Conservation (phyloP, 2,797 vertebrate species). For the Sparidentex hasta region DNA sequence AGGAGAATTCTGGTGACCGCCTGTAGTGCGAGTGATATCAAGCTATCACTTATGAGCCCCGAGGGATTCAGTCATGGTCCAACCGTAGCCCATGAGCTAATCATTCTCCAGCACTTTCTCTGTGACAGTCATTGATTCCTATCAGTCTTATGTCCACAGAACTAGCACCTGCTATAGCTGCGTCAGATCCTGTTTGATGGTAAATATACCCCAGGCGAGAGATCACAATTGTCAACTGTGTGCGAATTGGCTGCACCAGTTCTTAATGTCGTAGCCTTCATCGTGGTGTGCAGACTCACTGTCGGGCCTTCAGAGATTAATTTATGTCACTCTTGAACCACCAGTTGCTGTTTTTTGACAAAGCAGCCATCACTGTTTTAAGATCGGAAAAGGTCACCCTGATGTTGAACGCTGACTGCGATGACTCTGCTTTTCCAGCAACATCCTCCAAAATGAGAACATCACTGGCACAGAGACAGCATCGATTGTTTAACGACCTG, state of each 20-base stretch:
- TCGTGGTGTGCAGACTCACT: background rate
- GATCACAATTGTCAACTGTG: background rate
- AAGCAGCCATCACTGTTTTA: background rate
- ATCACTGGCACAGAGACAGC: background rate
- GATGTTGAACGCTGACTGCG: background rate
- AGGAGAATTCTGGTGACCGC: too few relatives aligned
- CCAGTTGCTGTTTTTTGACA: too few relatives aligned
- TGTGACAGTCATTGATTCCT: background rate
- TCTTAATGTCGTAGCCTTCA: background rate
- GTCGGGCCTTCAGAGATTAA: background rate
- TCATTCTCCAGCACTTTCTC: background rate
- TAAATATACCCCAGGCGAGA: background rate
- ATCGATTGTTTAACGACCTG: slow-evolving; percentile 1
- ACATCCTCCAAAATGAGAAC: background rate
- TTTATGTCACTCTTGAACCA: background rate
- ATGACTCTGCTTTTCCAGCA: background rate
- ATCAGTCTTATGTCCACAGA: background rate
- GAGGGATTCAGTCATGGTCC: too few relatives aligned
- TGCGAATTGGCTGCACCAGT: background rate
- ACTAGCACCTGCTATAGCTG: background rate
- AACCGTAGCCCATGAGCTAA: too few relatives aligned
- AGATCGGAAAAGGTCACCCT: background rate
- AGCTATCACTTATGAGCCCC: too few relatives aligned
- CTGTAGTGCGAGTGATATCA: too few relatives aligned
- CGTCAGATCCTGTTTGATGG: background rate